Base-by-base conservation (phyloP, 2,113 vertebrate species). In the Elachura formosa region DNA sequence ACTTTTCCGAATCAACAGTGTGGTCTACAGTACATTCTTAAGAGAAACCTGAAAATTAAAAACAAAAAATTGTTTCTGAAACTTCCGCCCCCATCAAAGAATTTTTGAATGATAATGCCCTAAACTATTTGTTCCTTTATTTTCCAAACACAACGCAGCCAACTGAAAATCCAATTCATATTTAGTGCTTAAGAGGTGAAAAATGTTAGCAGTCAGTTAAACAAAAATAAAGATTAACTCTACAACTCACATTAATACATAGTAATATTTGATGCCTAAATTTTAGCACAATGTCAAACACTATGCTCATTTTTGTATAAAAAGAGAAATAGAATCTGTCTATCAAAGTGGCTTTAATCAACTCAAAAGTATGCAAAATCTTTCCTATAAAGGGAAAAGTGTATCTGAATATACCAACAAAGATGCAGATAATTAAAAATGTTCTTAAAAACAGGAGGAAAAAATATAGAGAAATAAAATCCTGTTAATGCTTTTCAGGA, bases 401-500 rank as follows among this genome's bases (percentile, higher is more conserved):
- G 16, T 63, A 36, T 34, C 51, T 46, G 55, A 90, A 73, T 66
- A 80, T 8, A 22, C 29, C 29, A 89, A 43, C 12, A 80, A 43
- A 72, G 29, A 67, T 38, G 13, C 74, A 77, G 23, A 46, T 31
- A 82, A 72, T 61, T 61, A 7, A 76, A 86, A 90, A 48, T 26
- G 6, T 23, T 80, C 6, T 46, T 55, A 34, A 77, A 81, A 88
- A 41, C 12, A 25, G 25, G 12, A 21, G 20, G 4, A 67, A 22
- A 59, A 61, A 79, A 48, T 34, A 58, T 23, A 48, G 18, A 19
- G 61, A 74, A 88, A 94, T 74, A 43, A 93, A 92, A 54, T 87
- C 71, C 46, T 40, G 46, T 86, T 93, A 71, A 76, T 88, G 93
- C 45, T 82, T 91, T 91, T 93, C 46, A 81, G 51, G 89, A 90